These are phyloP conservation scores for Physella acuta DNA, from an alignment of 1,140 invertebrate species.

Conservation along the genomic window DNA sequence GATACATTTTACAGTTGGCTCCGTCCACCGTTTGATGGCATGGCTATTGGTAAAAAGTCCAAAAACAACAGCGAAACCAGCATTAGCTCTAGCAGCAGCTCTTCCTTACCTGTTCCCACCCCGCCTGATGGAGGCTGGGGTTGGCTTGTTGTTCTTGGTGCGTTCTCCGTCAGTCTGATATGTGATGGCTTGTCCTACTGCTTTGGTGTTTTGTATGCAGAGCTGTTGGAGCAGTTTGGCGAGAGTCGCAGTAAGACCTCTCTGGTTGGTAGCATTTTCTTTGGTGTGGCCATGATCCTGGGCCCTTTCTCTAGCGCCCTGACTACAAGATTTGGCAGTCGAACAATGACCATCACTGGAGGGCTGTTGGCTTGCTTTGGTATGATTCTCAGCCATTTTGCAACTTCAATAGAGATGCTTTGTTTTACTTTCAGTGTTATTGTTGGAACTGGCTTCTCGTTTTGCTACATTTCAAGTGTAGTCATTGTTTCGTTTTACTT, in stretches of 20 bases:
- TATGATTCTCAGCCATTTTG: slow-evolving; percentile 77
- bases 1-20: slow-evolving; percentile 21
- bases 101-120: slow-evolving; percentile 55
- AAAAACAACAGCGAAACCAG: slow-evolving; percentile 17
- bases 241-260: slow-evolving; percentile 85
- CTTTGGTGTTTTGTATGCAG: slow-evolving; percentile 62
- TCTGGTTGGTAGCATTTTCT: slow-evolving; percentile 66
- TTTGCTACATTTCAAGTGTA: slow-evolving; percentile 77
- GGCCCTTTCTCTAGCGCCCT: slow-evolving; percentile 86
- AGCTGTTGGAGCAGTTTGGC: slow-evolving; percentile 79
- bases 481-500: slow-evolving; percentile 85
- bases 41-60: neutral
- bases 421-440: slow-evolving; percentile 84
- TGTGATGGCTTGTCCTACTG: slow-evolving; percentile 75
- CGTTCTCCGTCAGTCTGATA: slow-evolving; percentile 87
- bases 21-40: slow-evolving; percentile 5
- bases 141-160: slow-evolving; percentile 77
- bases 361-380: slow-evolving; percentile 75
- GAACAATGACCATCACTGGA: slow-evolving; percentile 73
- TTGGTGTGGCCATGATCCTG: slow-evolving; percentile 65
- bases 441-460: slow-evolving; percentile 81
- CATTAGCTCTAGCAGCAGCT: slow-evolving; percentile 23
- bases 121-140: slow-evolving; percentile 82
- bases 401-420: slow-evolving; percentile 63
- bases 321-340: slow-evolving; percentile 81